phyloP scores from a whole-genome alignment of 2,113 vertebrate genomes.

The Amia ocellicauda region DNA sequence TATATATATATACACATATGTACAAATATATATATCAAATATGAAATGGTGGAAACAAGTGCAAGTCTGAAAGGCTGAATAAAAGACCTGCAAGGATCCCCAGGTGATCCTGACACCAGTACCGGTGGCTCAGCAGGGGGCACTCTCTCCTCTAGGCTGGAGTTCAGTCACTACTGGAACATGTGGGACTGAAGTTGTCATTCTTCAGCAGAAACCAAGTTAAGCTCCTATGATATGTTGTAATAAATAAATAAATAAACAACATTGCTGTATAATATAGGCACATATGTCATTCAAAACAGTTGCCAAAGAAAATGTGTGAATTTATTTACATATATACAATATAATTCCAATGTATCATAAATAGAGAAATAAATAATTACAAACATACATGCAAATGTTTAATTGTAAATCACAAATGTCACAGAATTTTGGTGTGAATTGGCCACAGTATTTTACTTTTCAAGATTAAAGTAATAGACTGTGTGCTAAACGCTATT shows the following conservation, averaged over 20 bases:
- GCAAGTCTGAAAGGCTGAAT: neutral
- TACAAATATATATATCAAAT: neutral
- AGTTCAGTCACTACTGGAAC: neutral
- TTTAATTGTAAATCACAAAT: no score
- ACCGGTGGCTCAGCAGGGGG: slow-evolving; percentile 28
- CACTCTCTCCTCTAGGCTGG: slow-evolving; percentile 29
- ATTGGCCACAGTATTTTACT: no score
- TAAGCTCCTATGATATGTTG: neutral
- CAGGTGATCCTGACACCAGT: neutral
- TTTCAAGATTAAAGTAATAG: no score
- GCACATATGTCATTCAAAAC: no score
- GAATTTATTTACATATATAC: no score
- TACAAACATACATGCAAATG: slow-evolving; percentile 1
- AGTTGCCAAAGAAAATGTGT: no score
- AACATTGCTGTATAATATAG: neutral
- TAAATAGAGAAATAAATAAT: no score
- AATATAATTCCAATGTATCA: no score
- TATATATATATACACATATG: no score
- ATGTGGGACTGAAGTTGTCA: neutral
- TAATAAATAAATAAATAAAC: neutral
- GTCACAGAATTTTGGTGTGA: no score
- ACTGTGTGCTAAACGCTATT: no score
- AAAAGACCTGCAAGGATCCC: neutral
- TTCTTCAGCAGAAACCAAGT: no score
- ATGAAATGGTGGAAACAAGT: slow-evolving; percentile 2